A percentile compares a stretch with the other conserved stretches of the same genome.
phyloP scores from a whole-genome alignment of 2,888 invertebrate genomes.

The Arrhopalites spinosus region DNA sequence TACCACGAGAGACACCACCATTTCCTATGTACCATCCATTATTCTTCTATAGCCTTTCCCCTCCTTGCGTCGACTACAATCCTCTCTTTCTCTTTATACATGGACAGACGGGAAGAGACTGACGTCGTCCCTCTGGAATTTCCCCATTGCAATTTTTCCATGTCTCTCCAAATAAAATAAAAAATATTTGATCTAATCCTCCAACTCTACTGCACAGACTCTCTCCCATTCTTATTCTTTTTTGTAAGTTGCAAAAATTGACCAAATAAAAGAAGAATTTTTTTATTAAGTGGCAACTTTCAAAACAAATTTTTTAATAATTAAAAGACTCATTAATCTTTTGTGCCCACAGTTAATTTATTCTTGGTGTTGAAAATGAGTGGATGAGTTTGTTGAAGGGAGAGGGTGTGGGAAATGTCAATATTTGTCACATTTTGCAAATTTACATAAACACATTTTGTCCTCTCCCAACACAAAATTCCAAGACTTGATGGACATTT shows the following conservation, averaged over 20 bases:
- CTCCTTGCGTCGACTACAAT: neutral
- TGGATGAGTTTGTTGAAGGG: too few species aligned
- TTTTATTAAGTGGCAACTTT: too few species aligned
- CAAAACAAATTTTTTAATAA: too few species aligned
- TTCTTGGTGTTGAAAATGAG: too few species aligned
- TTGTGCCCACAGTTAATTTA: too few species aligned
- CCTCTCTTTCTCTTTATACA: neutral
- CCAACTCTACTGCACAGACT: neutral
- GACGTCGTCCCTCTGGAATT: neutral
- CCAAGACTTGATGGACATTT: neutral
- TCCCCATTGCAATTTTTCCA: too few species aligned
- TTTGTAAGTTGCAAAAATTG: too few species aligned
- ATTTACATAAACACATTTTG: neutral
- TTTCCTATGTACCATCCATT: constrained; percentile 11
- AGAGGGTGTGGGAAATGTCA: too few species aligned
- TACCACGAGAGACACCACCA: neutral
- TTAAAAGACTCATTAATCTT: too few species aligned
- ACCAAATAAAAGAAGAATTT: too few species aligned
- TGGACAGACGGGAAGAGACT: neutral
- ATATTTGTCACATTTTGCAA: too few species aligned
- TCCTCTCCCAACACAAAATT: neutral
- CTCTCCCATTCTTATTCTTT: neutral
- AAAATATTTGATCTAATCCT: neutral
- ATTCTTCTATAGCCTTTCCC: neutral
- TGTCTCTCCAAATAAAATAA: too few species aligned